Conservation (phyloP, 2,888 invertebrate genomes). For the Ischnura elegans region DNA sequence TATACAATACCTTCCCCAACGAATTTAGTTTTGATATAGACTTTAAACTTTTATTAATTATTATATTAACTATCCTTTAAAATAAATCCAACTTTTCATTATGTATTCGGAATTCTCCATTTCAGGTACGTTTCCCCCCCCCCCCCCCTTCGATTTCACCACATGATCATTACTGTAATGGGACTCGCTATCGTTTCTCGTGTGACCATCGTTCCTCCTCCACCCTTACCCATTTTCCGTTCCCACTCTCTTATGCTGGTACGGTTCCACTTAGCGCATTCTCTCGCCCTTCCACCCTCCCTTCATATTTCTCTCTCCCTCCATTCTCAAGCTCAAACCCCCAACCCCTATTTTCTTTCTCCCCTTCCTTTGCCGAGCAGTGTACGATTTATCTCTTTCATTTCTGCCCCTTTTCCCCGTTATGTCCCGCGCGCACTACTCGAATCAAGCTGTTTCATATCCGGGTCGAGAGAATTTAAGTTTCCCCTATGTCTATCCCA, state of each 20-base stretch:
- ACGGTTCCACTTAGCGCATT: not conserved
- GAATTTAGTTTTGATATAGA: no score
- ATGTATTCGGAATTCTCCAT: no score
- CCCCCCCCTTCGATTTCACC: not conserved
- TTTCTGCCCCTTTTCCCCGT: not conserved
- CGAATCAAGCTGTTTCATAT: slow-evolving; percentile 41
- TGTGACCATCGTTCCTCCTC: no score
- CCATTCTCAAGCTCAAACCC: not conserved
- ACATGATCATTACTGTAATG: not conserved
- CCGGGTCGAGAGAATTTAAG: slow-evolving; percentile 35
- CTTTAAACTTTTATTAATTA: no score
- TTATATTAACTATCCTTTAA: not conserved
- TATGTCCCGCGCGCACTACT: not conserved
- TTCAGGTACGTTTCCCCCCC: no score
- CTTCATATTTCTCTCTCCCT: not conserved
- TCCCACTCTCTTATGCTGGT: no score
- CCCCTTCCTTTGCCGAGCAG: slow-evolving; percentile 6
- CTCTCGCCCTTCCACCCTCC: not conserved
- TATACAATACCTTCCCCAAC: no score
- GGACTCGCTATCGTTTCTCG: not conserved
- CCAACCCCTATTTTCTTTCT: not conserved
- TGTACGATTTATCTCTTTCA: slow-evolving; percentile 30
- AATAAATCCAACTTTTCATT: not conserved
- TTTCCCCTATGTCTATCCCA: not conserved
- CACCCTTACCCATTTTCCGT: no score